phyloP scores from a whole-genome alignment of 2,113 vertebrate species.

The Melospiza melodia region DNA sequence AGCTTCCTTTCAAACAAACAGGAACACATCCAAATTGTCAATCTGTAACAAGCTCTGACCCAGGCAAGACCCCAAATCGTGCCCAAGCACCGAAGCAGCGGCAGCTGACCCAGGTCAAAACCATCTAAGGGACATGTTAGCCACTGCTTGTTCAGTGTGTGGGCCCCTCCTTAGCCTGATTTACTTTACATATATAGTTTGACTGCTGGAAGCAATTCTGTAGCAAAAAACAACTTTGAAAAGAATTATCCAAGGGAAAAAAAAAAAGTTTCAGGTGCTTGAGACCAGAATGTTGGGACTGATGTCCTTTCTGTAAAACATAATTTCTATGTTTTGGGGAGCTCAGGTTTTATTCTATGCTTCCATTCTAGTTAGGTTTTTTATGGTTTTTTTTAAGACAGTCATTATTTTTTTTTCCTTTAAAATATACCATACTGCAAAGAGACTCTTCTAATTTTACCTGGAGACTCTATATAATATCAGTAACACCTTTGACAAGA shows the following conservation, averaged over 20 bases:
- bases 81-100: not conserved
- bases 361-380: rapidly evolving
- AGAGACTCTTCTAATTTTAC: not conserved
- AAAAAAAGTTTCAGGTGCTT: not conserved
- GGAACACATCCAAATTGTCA: not conserved
- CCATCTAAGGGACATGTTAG: not conserved
- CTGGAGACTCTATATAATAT: not conserved
- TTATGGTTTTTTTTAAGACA: not conserved
- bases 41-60: not conserved
- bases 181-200: not conserved
- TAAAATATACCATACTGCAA: not conserved
- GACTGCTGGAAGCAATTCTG: not conserved
- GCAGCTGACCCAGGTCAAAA: not conserved
- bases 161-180: not conserved
- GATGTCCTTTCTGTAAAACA: not conserved
- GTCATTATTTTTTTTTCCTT: not conserved
- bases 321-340: not conserved
- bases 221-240: not conserved
- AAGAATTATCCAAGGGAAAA: not conserved
- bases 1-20: constrained; percentile 3
- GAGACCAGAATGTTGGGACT: not conserved
- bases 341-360: not conserved
- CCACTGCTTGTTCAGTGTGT: not conserved
- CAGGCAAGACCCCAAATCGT: not conserved
- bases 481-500: not conserved